Percentiles rank a stretch among this genome's conserved stretches.
Conservation (phyloP, 2,797 vertebrate species). For the Sebastolobus altivelis region DNA sequence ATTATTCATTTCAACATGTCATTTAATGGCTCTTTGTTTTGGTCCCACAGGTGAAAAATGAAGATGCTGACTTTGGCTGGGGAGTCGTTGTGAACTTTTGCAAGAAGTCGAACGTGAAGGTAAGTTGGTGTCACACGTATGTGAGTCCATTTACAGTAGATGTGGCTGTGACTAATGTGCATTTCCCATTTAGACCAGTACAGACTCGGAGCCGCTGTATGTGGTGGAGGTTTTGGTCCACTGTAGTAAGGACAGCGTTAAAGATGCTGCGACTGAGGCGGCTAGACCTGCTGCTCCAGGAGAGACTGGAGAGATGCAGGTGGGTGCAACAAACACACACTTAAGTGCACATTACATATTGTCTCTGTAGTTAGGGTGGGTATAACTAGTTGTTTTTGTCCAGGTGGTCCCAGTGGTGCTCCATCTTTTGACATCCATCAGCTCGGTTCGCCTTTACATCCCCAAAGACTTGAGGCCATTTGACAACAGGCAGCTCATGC, state of each 20-base stretch:
- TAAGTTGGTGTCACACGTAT: conserved; percentile 54
- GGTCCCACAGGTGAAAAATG: conserved; percentile 91
- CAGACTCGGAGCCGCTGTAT: conserved; percentile 91
- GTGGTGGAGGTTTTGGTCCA: conserved; percentile 95
- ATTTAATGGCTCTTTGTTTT: conserved; percentile 1
- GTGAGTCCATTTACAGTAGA: not conserved
- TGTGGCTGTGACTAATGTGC: not conserved
- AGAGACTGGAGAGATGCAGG: conserved; percentile 98
- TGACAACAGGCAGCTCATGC: conserved; percentile 94
- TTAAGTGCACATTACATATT: not conserved
- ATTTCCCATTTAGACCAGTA: conserved; percentile 79
- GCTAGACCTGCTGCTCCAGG: conserved; percentile 90
- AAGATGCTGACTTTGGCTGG: conserved; percentile 96
- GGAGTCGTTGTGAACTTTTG: conserved; percentile 97
- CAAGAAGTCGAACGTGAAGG: conserved; percentile 97
- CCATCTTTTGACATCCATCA: conserved; percentile 93
- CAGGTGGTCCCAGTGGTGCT: conserved; percentile 97
- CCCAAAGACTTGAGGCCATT: conserved; percentile 94
- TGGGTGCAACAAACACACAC: conserved; percentile 62
- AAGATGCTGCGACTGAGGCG: conserved; percentile 93
- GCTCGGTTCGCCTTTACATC: conserved; percentile 96
- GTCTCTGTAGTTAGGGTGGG: not conserved
- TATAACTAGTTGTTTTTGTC: not conserved
- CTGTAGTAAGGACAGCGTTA: conserved; percentile 95
- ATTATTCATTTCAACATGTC: not conserved